Evolutionary conservation across 2,113 vertebrate genomes (phyloP).

Genomic region (Ptilonorhynchus violaceus): DNA sequence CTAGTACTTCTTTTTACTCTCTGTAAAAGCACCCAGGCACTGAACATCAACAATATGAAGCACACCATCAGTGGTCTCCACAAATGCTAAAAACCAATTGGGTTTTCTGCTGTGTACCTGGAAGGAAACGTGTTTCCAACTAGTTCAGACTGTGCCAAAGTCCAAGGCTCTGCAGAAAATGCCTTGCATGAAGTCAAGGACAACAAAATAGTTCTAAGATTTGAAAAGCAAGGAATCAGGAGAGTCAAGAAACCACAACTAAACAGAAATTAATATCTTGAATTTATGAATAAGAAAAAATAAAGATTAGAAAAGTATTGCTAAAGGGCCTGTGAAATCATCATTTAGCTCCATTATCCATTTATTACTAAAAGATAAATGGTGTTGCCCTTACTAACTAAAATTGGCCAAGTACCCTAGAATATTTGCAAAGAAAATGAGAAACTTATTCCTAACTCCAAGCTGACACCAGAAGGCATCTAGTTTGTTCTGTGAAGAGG

Average conservation of each 20-base stretch:
- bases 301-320: neutral
- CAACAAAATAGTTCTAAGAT: neutral
- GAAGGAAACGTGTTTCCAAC: neutral
- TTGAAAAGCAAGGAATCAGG: neutral
- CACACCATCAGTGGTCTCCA: neutral
- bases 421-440: neutral
- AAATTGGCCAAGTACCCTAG: neutral
- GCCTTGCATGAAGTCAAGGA: neutral
- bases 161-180: neutral
- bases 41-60: neutral
- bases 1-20: neutral
- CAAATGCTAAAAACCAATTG: neutral
- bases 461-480: conserved; percentile 11
- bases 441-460: neutral
- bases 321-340: neutral
- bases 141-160: neutral
- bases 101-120: neutral
- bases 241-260: neutral
- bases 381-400: neutral
- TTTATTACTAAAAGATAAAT: neutral
- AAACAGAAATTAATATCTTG: neutral
- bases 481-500: neutral
- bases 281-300: neutral
- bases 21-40: neutral
- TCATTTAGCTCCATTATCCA: neutral